Base-by-base conservation (phyloP, 2,888 invertebrate species). In the Standfussiana lucernea region DNA sequence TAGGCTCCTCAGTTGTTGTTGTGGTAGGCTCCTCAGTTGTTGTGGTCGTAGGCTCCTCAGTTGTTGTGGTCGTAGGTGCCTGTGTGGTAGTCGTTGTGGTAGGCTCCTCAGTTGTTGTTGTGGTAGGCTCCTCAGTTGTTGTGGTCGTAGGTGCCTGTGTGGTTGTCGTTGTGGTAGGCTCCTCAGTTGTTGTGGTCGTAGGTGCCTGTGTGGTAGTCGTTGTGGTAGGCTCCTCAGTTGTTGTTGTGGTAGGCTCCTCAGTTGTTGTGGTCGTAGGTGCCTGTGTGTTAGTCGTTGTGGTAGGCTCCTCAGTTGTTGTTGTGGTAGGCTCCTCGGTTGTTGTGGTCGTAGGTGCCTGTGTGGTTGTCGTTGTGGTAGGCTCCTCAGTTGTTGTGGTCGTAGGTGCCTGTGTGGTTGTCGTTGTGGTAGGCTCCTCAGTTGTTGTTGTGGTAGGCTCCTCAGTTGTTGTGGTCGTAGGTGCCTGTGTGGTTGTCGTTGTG, bases 381-480 rank as follows among this genome's bases (percentile, higher is more conserved):
- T 45, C 45, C 45, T 45, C 45, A 6, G 56, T 66, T 0, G 64
- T 45, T 5, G n/a, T n/a, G n/a, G n/a, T n/a, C n/a, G n/a, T n/a
- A n/a, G n/a, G n/a, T n/a, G n/a, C n/a, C n/a, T n/a, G n/a, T n/a
- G n/a, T n/a, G n/a, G n/a, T n/a, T n/a, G n/a, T n/a, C n/a, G n/a
- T n/a, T 15, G 75, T 70, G 15, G 81, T 75, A 5, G 61, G 11
- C 0, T 35, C 62, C 62, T 62, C 37, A 62, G 62, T 35, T 37
- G 61, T 24, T 11, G 61, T 35, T n/a, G n/a, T n/a, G n/a, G 40
- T 69, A 0, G 72, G 56, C 0, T 35, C 64, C 8, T 42, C n/a
- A 0, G 83, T 79, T 1, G 21, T 47, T 24, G 21, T 24, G 0
- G 47, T n/a, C 2, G 62, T 11, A 0, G 28, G 13, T 3, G 40